Evolutionary conservation across 2,888 invertebrate species (phyloP).

Genomic region (Andrena bucephala): DNA sequence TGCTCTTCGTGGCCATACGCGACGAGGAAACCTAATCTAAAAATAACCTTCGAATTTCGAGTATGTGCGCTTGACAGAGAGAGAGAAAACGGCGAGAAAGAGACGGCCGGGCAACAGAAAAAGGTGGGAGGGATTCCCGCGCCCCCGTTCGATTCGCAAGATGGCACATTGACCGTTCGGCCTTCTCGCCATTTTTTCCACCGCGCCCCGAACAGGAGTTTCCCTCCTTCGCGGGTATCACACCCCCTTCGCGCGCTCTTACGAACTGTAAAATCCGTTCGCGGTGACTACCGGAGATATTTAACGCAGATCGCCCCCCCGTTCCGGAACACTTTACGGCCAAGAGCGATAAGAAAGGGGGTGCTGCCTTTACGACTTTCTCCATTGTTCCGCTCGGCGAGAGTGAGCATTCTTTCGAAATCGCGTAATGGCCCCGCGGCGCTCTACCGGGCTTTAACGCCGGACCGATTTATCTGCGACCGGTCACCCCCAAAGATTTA

Average conservation of each 20-base stretch:
- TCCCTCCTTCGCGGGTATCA: background rate
- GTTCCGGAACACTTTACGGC: conserved; percentile 28
- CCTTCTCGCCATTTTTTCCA: conserved; percentile 1
- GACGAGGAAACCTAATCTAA: conserved; percentile 74
- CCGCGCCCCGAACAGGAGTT: background rate
- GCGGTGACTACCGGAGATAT: conserved; percentile 9
- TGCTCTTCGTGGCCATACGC: conserved; percentile 74
- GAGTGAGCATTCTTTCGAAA: conserved; percentile 55
- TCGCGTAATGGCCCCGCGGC: conserved; percentile 54
- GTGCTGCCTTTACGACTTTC: conserved; percentile 58
- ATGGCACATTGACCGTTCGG: conserved; percentile 16
- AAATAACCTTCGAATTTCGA: conserved; percentile 81
- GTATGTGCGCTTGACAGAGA: conserved; percentile 69
- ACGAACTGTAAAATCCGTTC: conserved; percentile 15
- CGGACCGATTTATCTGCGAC: conserved; percentile 46
- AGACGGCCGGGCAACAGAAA: conserved; percentile 11
- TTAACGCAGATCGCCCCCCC: conserved; percentile 24
- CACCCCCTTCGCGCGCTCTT: background rate
- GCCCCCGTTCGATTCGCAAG: conserved; percentile 45
- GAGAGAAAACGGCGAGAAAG: conserved; percentile 34
- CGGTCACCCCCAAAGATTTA: conserved; percentile 39
- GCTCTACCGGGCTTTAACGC: conserved; percentile 18
- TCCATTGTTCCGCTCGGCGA: conserved; percentile 52
- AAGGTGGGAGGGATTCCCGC: conserved; percentile 55
- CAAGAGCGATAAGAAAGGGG: conserved; percentile 56